Percentiles rank a stretch among this genome's conserved stretches.
These are phyloP conservation scores for Pherbina coryleti DNA, from an alignment of 2,888 invertebrate genomes.

Conservation along the genomic window DNA sequence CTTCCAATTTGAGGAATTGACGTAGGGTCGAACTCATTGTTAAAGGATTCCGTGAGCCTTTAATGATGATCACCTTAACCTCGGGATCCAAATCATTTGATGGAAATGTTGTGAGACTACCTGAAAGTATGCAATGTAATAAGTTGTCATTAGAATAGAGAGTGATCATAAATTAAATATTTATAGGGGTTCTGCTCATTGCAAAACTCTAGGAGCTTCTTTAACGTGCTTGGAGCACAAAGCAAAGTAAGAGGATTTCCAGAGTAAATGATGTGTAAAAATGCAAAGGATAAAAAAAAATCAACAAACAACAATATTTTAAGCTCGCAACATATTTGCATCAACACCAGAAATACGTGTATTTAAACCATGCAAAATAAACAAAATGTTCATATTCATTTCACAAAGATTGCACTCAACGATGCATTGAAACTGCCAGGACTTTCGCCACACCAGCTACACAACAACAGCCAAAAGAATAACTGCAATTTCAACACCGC, in stretches of 20 bases:
- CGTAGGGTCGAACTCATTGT: conserved; percentile 80
- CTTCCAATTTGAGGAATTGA: conserved; percentile 75
- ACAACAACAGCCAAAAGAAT: not conserved
- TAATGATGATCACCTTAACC: conserved; percentile 77
- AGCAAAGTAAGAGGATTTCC: too few species aligned
- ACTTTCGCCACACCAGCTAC: not conserved
- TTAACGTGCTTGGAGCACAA: too few species aligned
- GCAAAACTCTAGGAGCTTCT: too few species aligned
- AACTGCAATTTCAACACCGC: not conserved
- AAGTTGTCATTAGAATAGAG: too few species aligned
- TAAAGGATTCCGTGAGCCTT: conserved; percentile 77
- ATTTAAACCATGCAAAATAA: not conserved
- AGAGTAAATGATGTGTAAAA: too few species aligned
- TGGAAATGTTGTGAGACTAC: conserved; percentile 78
- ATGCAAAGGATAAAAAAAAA: too few species aligned
- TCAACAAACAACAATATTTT: too few species aligned
- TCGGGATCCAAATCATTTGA: conserved; percentile 75
- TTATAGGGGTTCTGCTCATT: too few species aligned
- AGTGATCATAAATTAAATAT: too few species aligned
- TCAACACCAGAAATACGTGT: too few species aligned
- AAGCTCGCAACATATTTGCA: too few species aligned
- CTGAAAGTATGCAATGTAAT: conserved; percentile 59
- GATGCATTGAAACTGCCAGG: not conserved
- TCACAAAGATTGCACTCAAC: not conserved
- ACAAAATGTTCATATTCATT: not conserved